Conservation (phyloP, 30 jellyfish, hydroid and myxozoan genomes). For the Hydractinia symbiolongicarpus region DNA sequence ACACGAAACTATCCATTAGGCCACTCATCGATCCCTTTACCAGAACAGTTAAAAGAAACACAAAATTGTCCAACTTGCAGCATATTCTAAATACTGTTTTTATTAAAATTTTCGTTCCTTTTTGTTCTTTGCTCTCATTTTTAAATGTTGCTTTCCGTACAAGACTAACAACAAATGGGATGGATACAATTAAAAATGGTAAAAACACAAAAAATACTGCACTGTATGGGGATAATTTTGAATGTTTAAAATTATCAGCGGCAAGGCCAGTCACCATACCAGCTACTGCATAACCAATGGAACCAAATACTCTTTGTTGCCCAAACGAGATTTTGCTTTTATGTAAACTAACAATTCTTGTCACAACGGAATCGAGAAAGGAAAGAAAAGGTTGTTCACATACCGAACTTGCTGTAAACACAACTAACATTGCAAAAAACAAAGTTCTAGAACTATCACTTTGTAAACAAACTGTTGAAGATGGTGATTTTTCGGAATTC, state of each 20-base stretch:
- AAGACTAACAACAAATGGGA: too few relatives aligned
- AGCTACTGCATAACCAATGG: conserved; percentile 65
- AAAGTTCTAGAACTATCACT: neutral
- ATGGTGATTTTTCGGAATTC: neutral
- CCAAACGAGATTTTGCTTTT: too few relatives aligned
- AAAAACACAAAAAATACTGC: too few relatives aligned
- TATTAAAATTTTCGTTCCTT: too few relatives aligned
- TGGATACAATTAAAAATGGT: too few relatives aligned
- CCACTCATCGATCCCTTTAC: conserved; percentile 65
- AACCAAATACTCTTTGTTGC: conserved; percentile 31
- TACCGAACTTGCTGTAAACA: conserved; percentile 31
- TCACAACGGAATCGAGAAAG: too few relatives aligned
- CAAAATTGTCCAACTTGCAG: neutral
- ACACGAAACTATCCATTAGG: conserved; percentile 54
- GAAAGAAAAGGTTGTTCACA: too few relatives aligned
- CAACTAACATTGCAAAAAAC: conserved; percentile 36
- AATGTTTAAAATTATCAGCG: conserved; percentile 6
- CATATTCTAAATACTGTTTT: neutral
- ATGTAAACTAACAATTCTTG: too few relatives aligned
- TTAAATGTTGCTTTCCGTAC: too few relatives aligned
- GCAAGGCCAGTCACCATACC: conserved; percentile 51
- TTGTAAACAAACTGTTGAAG: too few relatives aligned
- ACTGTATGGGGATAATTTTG: conserved; percentile 1
- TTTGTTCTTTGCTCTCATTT: too few relatives aligned
- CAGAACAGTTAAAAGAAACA: conserved; percentile 48